Base-by-base conservation (phyloP, 2,797 vertebrate species). In the Pterois miles region DNA sequence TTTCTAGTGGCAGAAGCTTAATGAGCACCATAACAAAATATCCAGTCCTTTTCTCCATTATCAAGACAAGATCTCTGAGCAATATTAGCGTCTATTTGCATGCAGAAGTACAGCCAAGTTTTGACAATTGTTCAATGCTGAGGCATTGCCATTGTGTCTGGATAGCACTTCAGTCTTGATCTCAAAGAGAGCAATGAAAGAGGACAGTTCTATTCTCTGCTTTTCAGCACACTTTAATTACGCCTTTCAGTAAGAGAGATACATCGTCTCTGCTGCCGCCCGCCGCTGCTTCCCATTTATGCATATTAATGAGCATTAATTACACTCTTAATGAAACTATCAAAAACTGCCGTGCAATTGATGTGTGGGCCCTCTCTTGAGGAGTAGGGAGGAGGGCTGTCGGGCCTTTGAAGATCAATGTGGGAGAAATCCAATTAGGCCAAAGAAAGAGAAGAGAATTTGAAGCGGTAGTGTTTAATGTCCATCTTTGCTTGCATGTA, bases 251-350 rank as follows among this genome's bases (percentile, higher is more conserved):
- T 71, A 78, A 78, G 88, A 74, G 85, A 88, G 93, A 93, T 93
- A 88, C 86, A 91, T 93, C 78, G 69, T 82, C 89, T 91, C 90
- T 48, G 81, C 86, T 69, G 65, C 86, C 79, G 88, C 87, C 84
- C 25, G 9, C 85, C 59, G 76, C 71, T 74, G 82, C 91, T 91
- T 91, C 89, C 85, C 77, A 88, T 93, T 88, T 92, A 93, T 94
- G 91, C 93, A 96, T 95, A 94, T 95, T 95, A 95, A 96, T 95
- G 82, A 95, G 93, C 91, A 94, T 94, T 95, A 95, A 95, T 95
- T 95, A 96, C 89, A 87, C 88, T 91, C 94, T 94, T 95, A 95
- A 95, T 95, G 93, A 95, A 95, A 94, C 88, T 93, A 96, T 95
- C 92, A 94, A 94, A 95, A 94, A 92, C 84, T 80, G 89, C 83